Percentiles rank a stretch among this genome's conserved stretches.
These are phyloP conservation scores for Venturia canescens DNA, from an alignment of 1,140 invertebrate species.

Conservation along the genomic window DNA sequence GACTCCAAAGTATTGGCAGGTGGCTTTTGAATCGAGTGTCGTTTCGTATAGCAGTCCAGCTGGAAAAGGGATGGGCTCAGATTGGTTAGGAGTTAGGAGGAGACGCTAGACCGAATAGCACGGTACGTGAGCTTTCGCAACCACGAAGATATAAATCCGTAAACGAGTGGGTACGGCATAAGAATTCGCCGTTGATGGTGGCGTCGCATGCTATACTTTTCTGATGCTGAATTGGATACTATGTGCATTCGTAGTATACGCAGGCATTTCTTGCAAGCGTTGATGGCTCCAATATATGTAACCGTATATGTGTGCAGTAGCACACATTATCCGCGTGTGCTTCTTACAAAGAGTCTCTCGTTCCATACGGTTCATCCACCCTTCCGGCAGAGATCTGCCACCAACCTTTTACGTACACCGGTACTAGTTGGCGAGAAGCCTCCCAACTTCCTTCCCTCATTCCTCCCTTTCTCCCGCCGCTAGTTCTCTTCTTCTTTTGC, in stretches of 20 bases:
- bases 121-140: slow-evolving; percentile 20
- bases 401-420: slow-evolving; percentile 12
- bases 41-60: not conserved
- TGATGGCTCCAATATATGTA: slow-evolving; percentile 2
- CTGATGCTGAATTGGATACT: slow-evolving; percentile 29
- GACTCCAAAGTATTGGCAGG: not conserved
- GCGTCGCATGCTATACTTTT: slow-evolving; percentile 12
- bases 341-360: slow-evolving; percentile 15
- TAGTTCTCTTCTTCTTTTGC: slow-evolving; percentile 22
- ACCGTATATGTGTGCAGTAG: not conserved
- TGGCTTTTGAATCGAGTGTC: slow-evolving; percentile 44
- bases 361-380: slow-evolving; percentile 19
- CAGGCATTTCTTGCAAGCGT: slow-evolving; percentile 6
- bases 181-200: slow-evolving; percentile 36
- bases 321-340: not conserved
- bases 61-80: not conserved
- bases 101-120: slow-evolving; percentile 1
- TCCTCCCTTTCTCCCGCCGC: slow-evolving; percentile 6
- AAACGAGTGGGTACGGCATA: slow-evolving; percentile 40
- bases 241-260: not conserved
- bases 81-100: slow-evolving; percentile 5
- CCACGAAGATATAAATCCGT: slow-evolving; percentile 37
- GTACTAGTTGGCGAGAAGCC: not conserved
- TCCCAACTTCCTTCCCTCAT: slow-evolving; percentile 6
- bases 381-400: slow-evolving; percentile 8